These are phyloP conservation scores for Nothoprocta perdicaria DNA, from an alignment of 2,113 vertebrate genomes.

Conservation along the genomic window DNA sequence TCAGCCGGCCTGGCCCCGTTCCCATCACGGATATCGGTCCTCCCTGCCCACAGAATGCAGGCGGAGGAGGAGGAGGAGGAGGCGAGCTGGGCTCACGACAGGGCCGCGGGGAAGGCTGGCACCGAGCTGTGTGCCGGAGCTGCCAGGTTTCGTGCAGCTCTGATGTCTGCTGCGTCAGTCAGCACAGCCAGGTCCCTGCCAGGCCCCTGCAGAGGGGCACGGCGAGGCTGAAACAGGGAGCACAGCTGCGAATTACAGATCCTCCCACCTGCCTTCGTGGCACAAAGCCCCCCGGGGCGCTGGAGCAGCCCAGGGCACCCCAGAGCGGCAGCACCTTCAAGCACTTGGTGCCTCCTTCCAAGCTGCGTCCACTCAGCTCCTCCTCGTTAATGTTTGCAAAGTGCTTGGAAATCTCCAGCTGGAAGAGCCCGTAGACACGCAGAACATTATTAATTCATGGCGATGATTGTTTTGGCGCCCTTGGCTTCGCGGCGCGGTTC, in stretches of 20 bases:
- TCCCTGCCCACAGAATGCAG: fast-evolving
- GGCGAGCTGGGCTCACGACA: fast-evolving
- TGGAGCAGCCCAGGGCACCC: background rate
- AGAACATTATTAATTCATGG: background rate
- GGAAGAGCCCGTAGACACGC: background rate
- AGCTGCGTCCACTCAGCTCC: fast-evolving
- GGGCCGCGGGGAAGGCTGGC: background rate
- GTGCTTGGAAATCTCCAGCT: background rate
- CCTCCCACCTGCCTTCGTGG: fast-evolving
- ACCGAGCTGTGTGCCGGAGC: fast-evolving
- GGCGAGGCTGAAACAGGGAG: background rate
- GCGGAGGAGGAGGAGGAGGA: background rate
- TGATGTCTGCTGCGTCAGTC: constrained; percentile 13
- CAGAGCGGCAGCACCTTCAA: fast-evolving
- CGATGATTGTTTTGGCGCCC: background rate
- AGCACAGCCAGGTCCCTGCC: constrained; percentile 30
- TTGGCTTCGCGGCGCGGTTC: background rate
- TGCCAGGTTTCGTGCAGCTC: constrained; percentile 47
- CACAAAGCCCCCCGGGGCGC: too few species aligned
- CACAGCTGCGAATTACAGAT: background rate
- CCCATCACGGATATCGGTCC: fast-evolving
- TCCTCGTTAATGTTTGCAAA: background rate
- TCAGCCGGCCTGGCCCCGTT: background rate
- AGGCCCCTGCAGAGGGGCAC: constrained; percentile 1
- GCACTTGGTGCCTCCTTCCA: background rate